These are phyloP conservation scores for Nothobranchius kuhntae DNA, from an alignment of 2,113 vertebrate species.

Conservation along the genomic window DNA sequence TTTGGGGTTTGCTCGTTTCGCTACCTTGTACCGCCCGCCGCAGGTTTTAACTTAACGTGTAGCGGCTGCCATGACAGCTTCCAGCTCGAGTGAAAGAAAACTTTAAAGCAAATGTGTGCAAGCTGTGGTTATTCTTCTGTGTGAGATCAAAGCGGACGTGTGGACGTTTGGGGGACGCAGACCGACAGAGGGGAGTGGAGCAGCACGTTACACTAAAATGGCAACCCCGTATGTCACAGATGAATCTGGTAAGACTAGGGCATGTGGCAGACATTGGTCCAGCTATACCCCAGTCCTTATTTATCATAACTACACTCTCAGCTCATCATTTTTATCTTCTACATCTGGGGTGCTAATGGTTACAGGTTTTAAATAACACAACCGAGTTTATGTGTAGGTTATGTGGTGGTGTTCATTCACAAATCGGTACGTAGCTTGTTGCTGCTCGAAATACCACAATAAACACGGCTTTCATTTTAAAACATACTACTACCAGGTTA, in stretches of 20 bases:
- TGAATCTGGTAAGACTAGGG: slow-evolving; percentile 88
- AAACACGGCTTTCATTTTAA: background rate
- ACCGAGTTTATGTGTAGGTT: slow-evolving; percentile 9
- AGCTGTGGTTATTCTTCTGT: background rate
- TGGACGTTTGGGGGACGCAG: background rate
- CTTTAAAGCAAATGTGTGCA: background rate
- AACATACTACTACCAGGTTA: rapidly evolving
- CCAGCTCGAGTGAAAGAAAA: background rate
- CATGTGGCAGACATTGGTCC: slow-evolving; percentile 34
- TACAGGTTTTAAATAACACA: background rate
- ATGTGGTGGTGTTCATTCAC: background rate
- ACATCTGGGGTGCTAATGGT: background rate
- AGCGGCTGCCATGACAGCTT: slow-evolving; percentile 18
- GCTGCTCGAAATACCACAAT: background rate
- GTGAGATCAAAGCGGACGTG: background rate
- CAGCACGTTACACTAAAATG: slow-evolving; percentile 82
- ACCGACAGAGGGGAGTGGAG: slow-evolving; percentile 61
- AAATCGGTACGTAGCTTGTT: slow-evolving; percentile 30
- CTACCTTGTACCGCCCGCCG: background rate
- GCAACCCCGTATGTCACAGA: slow-evolving; percentile 95
- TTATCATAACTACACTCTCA: no score
- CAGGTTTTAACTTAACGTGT: background rate
- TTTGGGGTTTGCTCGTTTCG: slow-evolving; percentile 39
- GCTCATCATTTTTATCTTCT: rapidly evolving
- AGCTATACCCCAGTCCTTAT: background rate